A percentile compares a stretch with the other conserved stretches of the same genome.
Conservation (phyloP, 2,797 vertebrate species). For the Rousettus madagascariensis region DNA sequence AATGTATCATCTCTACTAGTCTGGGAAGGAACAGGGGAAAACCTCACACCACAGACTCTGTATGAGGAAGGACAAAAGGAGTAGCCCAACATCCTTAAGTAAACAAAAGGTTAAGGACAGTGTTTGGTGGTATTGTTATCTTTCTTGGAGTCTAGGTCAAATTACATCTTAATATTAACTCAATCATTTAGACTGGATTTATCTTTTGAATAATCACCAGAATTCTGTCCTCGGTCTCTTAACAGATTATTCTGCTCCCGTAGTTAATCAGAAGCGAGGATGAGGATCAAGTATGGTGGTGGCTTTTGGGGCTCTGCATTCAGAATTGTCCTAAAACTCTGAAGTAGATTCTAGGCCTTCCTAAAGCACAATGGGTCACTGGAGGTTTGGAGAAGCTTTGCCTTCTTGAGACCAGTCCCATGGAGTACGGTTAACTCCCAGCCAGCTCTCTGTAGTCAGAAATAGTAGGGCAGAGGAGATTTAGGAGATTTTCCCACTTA, state of each 20-base stretch:
- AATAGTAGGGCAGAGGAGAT: background rate
- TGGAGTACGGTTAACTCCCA: background rate
- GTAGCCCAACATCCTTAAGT: background rate
- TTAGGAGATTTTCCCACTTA: conserved; percentile 19
- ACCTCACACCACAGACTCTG: background rate
- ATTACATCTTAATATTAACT: background rate
- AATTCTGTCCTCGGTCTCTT: background rate
- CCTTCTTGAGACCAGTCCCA: background rate
- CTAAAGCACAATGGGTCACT: background rate
- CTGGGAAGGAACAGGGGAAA: background rate
- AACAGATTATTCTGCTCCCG: background rate
- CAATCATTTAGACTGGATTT: background rate
- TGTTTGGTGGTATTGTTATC: background rate
- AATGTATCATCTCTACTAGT: background rate
- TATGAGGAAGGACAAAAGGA: background rate
- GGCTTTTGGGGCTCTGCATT: background rate
- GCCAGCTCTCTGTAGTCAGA: background rate
- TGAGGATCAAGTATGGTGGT: background rate
- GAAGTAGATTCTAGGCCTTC: background rate
- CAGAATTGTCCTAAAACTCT: background rate
- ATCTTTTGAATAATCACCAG: background rate
- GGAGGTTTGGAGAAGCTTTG: background rate
- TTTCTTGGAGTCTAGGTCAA: background rate
- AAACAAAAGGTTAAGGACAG: background rate
- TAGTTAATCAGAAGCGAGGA: background rate